Base-by-base conservation (phyloP, 2,888 invertebrate species). In the Terebella lapidaria region DNA sequence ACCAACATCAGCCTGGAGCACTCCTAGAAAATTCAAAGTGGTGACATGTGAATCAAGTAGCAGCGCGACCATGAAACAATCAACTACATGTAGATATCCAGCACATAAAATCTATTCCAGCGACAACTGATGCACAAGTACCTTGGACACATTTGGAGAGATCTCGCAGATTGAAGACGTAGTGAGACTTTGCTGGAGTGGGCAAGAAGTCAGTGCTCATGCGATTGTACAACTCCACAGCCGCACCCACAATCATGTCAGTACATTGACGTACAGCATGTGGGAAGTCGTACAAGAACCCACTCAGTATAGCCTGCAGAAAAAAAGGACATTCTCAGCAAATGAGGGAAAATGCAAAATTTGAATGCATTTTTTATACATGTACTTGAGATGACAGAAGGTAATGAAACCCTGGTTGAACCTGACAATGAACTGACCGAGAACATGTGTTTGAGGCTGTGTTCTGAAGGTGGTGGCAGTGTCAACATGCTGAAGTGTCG, bases 241-340 rank as follows among this genome's bases (percentile, higher is more conserved):
- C 78, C 2, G 79, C 76, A 3, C 67, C 58, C 2, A 81, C 78
- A n/a, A 82, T 75, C 3, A 71, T 59, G 54, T 79, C 80, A 4
- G 74, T 71, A 54, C 73, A 72, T 60, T 77, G 74, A 15, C 77
- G 69, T 2, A 81, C 78, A 15, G 72, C 86, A 2, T 86, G 81
- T 0, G 88, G 85, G 78, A 93, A 93, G 63, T 90, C 89, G 66
- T 85, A 83, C 72, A 93, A 83, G 76, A 92, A 93, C 0, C 92
- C 91, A 68, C 82, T 82, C 65, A 90, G 77, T 63, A 90, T 89
- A 0, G 77, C 73, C 79, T 79, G 66, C 3, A 27, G 27, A 5
- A 15, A 55, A 35, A 10, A n/a, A 35, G 10, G n/a, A n/a, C n/a
- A n/a, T n/a, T n/a, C n/a, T n/a, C n/a, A n/a, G n/a, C n/a, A n/a